A percentile compares a stretch with the other conserved stretches of the same genome.
Evolutionary conservation across 2,797 vertebrate species (phyloP).

Genomic region (Sciurus carolinensis): DNA sequence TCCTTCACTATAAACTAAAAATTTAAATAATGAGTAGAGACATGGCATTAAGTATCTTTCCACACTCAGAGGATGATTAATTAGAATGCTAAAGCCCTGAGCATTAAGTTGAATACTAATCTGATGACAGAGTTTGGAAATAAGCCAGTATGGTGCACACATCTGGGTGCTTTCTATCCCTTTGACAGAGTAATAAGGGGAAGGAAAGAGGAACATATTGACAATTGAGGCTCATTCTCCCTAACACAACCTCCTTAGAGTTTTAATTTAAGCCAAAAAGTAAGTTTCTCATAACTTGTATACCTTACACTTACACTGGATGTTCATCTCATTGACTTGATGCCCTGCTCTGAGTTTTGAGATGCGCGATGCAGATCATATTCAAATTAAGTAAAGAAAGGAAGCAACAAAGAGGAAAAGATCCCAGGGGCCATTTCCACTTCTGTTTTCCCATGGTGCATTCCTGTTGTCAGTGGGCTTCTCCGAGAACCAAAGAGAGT

Average conservation of each 20-base stretch:
- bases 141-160: slow-evolving; percentile 66
- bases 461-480: not conserved
- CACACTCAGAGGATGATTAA: slow-evolving; percentile 86
- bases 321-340: not conserved
- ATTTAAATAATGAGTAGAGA: slow-evolving; percentile 86
- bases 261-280: slow-evolving; percentile 47
- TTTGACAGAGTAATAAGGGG: slow-evolving; percentile 76
- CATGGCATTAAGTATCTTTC: slow-evolving; percentile 84
- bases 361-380: not conserved
- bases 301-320: not conserved
- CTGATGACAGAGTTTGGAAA: slow-evolving; percentile 82
- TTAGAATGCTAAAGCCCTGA: slow-evolving; percentile 84
- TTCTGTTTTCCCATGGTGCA: not conserved
- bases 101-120: slow-evolving; percentile 87
- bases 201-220: slow-evolving; percentile 66
- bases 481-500: not conserved
- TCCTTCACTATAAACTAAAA: slow-evolving; percentile 81
- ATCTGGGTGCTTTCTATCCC: slow-evolving; percentile 68
- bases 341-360: not conserved
- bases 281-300: slow-evolving; percentile 30
- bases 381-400: slow-evolving; percentile 15
- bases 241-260: slow-evolving; percentile 44
- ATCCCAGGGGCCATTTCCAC: not conserved
- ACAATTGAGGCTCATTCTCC: slow-evolving; percentile 17
- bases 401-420: not conserved